Evolutionary conservation across 2,797 vertebrate genomes (phyloP).

Genomic region (Somateria mollissima): DNA sequence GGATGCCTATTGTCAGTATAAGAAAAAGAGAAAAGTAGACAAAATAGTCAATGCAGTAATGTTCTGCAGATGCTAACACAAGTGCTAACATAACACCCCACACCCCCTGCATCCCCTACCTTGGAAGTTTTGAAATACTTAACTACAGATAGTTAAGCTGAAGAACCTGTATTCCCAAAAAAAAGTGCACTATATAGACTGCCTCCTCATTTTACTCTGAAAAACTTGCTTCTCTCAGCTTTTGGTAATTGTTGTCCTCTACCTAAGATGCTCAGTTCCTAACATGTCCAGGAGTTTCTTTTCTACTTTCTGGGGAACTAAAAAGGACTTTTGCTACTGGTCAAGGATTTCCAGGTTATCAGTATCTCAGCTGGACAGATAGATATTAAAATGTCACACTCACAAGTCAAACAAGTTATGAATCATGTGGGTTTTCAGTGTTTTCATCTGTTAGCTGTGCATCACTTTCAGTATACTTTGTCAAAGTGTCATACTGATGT

Average conservation of each 20-base stretch:
- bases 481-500: fast-evolving
- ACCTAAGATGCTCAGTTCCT: background rate
- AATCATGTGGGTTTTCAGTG: fast-evolving
- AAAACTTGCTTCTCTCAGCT: background rate
- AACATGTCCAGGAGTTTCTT: background rate
- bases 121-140: no score
- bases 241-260: background rate
- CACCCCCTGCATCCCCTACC: no score
- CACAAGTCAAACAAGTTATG: fast-evolving
- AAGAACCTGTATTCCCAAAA: no score
- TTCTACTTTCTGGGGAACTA: background rate
- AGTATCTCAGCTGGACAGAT: background rate
- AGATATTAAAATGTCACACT: background rate
- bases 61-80: no score
- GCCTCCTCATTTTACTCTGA: background rate
- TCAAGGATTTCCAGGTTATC: background rate
- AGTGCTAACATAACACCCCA: no score
- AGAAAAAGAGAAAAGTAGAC: no score
- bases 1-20: no score
- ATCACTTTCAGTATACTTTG: background rate
- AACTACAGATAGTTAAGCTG: no score
- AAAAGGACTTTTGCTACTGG: background rate
- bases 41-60: no score
- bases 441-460: background rate
- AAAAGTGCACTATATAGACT: background rate